Evolutionary conservation across 2,888 invertebrate genomes (phyloP).

Genomic region (Thymelicus lineola): DNA sequence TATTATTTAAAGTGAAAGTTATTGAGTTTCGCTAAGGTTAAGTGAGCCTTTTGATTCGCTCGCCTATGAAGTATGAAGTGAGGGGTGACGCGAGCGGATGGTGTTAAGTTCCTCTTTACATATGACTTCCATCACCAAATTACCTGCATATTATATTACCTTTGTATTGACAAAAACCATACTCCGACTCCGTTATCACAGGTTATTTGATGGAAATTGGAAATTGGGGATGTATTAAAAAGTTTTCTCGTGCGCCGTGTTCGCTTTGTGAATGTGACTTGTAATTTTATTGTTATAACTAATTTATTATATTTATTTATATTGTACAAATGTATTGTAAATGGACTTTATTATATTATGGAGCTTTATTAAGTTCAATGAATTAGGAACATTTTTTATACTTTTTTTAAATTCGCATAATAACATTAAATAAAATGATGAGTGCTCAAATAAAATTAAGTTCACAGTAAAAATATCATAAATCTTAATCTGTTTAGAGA

Average conservation of each 20-base stretch:
- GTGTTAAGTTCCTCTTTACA: constrained; percentile 60
- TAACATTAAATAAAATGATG: no score
- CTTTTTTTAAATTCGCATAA: no score
- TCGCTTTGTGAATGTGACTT: constrained; percentile 2
- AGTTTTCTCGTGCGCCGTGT: neutral
- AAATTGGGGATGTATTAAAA: constrained; percentile 34
- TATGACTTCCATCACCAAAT: constrained; percentile 58
- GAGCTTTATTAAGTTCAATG: no score
- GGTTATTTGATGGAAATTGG: constrained; percentile 21
- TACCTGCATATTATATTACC: constrained; percentile 52
- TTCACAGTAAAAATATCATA: no score
- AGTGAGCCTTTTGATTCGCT: constrained; percentile 79
- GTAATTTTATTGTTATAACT: constrained; percentile 20
- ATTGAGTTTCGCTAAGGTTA: constrained; percentile 83
- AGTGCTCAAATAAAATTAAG: no score
- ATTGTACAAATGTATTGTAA: no score
- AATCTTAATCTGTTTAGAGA: no score
- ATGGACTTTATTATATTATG: no score
- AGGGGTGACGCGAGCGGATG: constrained; percentile 60
- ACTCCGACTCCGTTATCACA: constrained; percentile 36
- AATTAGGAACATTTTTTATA: no score
- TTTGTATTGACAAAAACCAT: constrained; percentile 44
- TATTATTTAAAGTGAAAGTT: constrained; percentile 83
- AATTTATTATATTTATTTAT: no score
- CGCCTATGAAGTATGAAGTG: constrained; percentile 54